Percentiles rank a stretch among this genome's conserved stretches.
Conservation (phyloP, 2,888 invertebrate genomes). For the Drosophila putrida region DNA sequence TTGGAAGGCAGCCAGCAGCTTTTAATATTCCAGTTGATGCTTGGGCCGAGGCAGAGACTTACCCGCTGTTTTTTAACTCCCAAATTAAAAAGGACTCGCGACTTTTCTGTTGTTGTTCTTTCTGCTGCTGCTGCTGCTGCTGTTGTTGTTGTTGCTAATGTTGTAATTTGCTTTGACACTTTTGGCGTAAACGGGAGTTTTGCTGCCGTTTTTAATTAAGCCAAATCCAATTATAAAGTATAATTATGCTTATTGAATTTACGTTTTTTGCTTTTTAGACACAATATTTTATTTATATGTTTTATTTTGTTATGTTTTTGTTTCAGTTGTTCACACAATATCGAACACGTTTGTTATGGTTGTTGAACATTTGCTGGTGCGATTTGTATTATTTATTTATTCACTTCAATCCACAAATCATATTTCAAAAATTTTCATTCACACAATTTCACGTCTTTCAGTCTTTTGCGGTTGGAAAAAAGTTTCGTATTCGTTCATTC, state of each 20-base stretch:
- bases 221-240: slow-evolving; percentile 50
- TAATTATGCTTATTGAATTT: slow-evolving; percentile 39
- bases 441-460: slow-evolving; percentile 53
- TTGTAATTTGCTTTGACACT: slow-evolving; percentile 26
- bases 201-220: slow-evolving; percentile 31
- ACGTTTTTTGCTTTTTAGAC: slow-evolving; percentile 10
- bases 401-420: slow-evolving; percentile 13
- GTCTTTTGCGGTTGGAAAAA: slow-evolving; percentile 54
- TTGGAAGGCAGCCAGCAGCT: slow-evolving; percentile 32
- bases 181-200: slow-evolving; percentile 14
- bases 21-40: slow-evolving; percentile 12
- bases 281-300: slow-evolving; percentile 20
- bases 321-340: slow-evolving; percentile 17
- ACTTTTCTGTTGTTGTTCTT: slow-evolving; percentile 21
- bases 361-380: slow-evolving; percentile 31
- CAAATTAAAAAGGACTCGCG: slow-evolving; percentile 30
- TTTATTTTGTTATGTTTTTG: slow-evolving; percentile 11
- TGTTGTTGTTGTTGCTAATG: slow-evolving; percentile 15
- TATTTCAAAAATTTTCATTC: slow-evolving; percentile 35
- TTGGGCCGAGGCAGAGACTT: slow-evolving; percentile 34
- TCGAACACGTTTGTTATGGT: slow-evolving; percentile 14
- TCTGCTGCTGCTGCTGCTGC: slow-evolving; percentile 20
- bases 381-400: slow-evolving; percentile 22
- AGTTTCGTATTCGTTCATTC: slow-evolving; percentile 69
- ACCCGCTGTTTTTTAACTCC: slow-evolving; percentile 59